phyloP scores from a whole-genome alignment of 2,797 vertebrate species.

The Galagoides demidoff region DNA sequence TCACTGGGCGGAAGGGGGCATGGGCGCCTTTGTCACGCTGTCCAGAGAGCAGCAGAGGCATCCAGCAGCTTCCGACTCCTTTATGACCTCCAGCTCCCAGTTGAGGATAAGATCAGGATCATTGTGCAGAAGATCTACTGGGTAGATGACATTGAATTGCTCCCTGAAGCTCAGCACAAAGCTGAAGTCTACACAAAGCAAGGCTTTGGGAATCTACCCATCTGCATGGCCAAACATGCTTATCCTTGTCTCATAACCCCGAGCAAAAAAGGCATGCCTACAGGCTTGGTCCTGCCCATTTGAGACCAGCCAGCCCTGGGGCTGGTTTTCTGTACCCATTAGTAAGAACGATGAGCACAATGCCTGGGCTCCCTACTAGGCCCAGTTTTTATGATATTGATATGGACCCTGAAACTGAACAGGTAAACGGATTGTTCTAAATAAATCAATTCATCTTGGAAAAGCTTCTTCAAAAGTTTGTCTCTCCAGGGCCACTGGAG shows the following conservation, averaged over 20 bases:
- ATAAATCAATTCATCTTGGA: neutral
- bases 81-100: slow-evolving; percentile 94
- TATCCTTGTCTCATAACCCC: too few relatives aligned
- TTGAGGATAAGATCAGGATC: slow-evolving; percentile 95
- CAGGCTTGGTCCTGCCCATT: too few relatives aligned
- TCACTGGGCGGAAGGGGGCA: slow-evolving; percentile 97
- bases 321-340: too few relatives aligned
- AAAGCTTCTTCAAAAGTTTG: neutral
- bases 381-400: too few relatives aligned
- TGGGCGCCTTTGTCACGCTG: slow-evolving; percentile 91
- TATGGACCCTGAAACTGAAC: too few relatives aligned
- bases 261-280: too few relatives aligned
- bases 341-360: too few relatives aligned
- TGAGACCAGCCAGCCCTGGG: too few relatives aligned
- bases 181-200: slow-evolving; percentile 94
- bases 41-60: slow-evolving; percentile 92
- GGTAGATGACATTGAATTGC: slow-evolving; percentile 95
- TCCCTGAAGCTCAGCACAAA: slow-evolving; percentile 95
- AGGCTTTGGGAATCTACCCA: too few relatives aligned
- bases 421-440: too few relatives aligned
- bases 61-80: slow-evolving; percentile 94
- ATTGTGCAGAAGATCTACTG: slow-evolving; percentile 98
- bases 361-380: too few relatives aligned
- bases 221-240: too few relatives aligned
- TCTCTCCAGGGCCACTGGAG: neutral